Percentiles rank a stretch among this genome's conserved stretches.
These are phyloP conservation scores for Osmerus eperlanus DNA, from an alignment of 2,113 vertebrate genomes.

Conservation along the genomic window DNA sequence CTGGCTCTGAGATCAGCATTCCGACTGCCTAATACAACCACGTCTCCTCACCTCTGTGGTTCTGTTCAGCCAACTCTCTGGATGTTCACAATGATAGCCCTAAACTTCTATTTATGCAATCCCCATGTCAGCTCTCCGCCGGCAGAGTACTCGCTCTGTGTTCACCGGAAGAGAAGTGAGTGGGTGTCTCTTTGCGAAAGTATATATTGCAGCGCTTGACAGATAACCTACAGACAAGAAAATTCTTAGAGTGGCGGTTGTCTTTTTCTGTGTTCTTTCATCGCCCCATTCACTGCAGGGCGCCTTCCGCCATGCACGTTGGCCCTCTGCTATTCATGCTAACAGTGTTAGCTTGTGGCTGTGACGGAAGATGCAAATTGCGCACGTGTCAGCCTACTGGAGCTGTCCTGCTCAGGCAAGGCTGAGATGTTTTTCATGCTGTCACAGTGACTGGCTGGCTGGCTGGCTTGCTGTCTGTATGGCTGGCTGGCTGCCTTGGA, in stretches of 20 bases:
- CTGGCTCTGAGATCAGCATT: conserved; percentile 28
- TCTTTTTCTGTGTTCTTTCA: neutral
- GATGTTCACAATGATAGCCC: conserved; percentile 61
- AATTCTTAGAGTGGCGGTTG: too few species aligned
- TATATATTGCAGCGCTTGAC: neutral
- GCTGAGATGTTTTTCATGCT: neutral
- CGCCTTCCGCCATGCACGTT: neutral
- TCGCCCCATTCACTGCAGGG: neutral
- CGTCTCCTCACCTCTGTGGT: conserved; percentile 45
- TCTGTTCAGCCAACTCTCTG: conserved; percentile 48
- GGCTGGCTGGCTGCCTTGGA: conserved; percentile 43
- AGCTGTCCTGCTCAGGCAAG: neutral
- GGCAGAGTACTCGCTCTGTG: conserved; percentile 11
- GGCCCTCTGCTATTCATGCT: neutral
- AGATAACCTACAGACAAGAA: too few species aligned
- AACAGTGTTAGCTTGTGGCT: neutral
- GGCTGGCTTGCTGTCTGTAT: conserved; percentile 49
- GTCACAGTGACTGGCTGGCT: conserved; percentile 21
- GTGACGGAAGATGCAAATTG: conserved; percentile 23
- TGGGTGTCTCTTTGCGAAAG: conserved; percentile 5
- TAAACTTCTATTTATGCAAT: conserved; percentile 56
- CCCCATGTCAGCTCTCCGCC: conserved; percentile 50
- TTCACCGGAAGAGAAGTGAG: conserved; percentile 37
- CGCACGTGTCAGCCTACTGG: conserved; percentile 10
- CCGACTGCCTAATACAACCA: conserved; percentile 36